Evolutionary conservation across 2,888 invertebrate species (phyloP), one percentile per base, ranked within the genome.

Genomic region (Drosophila borealis): DNA sequence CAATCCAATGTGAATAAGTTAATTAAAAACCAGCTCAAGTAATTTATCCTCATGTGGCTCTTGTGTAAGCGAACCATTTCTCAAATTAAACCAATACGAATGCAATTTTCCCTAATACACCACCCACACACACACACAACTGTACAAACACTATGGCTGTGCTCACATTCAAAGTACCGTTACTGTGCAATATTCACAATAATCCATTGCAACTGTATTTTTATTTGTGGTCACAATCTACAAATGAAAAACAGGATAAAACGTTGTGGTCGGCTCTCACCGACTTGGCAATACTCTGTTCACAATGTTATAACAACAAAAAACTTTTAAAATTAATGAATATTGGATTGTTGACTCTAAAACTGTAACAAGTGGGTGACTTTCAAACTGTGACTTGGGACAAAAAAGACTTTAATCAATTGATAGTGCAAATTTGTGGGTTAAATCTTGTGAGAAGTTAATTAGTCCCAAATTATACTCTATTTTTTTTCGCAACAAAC

Each of bases 171-270:
- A 34, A 41, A 50, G n/a, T 29, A 48, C 21, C 14, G 14, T 50
- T 41, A 29, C 37, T 33, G 34, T 66, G 36, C 42, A 66, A 54
- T 44, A 42, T 49, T 53, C 56, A 74, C 55, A 69, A 64, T 55
- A 63, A 42, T 42, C 44, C 41, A 74, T 42, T 65, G 64, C 49
- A 56, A 48, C 57, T 70, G 56, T 46, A 70, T 59, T 61, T 59
- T 54, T 37, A 49, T 65, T 65, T 74, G 21, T 48, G 65, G 17
- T 53, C 46, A 57, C 25, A 62, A 53, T 59, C 41, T 69, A 59
- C 59, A 66, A 21, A 65, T 44, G 33, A 62, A 67, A 36, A 56
- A 5, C 4, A 25, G 25, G 25, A 25, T 6, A 10, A 36, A 25
- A 9, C 3, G 3, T 17, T 41, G 17, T 17, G 1, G 55, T 55